These are phyloP conservation scores for Triplophysa yarkandensis DNA, from an alignment of 2,797 vertebrate species.

Conservation along the genomic window DNA sequence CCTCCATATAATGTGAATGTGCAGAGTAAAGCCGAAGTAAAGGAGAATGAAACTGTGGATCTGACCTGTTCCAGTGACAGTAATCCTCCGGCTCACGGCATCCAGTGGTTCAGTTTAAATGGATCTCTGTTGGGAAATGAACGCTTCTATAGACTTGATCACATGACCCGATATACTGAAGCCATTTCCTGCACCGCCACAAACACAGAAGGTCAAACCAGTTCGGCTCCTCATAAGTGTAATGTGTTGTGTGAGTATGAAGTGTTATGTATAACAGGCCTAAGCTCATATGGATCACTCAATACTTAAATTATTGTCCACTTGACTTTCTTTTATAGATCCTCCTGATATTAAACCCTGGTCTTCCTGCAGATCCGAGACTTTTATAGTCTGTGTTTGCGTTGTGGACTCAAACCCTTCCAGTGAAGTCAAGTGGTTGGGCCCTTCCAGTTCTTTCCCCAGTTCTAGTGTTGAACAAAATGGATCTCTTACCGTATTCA, in stretches of 20 bases:
- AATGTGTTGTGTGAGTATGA: conserved; percentile 65
- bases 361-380: conserved; percentile 62
- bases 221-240: conserved; percentile 57
- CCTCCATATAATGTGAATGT: conserved; percentile 63
- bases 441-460: conserved; percentile 44
- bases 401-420: conserved; percentile 65
- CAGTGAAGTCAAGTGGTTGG: conserved; percentile 59
- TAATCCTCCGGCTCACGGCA: conserved; percentile 60
- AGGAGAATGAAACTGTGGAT: conserved; percentile 61
- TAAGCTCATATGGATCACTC: not conserved
- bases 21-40: conserved; percentile 47
- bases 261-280: not conserved
- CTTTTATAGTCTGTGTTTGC: conserved; percentile 62
- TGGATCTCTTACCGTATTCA: conserved; percentile 56
- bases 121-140: conserved; percentile 48
- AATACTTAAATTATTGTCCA: not conserved
- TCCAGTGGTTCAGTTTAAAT: conserved; percentile 58
- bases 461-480: conserved; percentile 49
- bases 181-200: conserved; percentile 64
- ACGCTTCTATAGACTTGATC: conserved; percentile 48
- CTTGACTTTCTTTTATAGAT: conserved; percentile 56
- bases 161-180: conserved; percentile 60
- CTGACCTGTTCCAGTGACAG: conserved; percentile 66
- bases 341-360: conserved; percentile 63
- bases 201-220: conserved; percentile 58